Conservation (phyloP, 2,113 vertebrate species). For the Centrocercus urophasianus region DNA sequence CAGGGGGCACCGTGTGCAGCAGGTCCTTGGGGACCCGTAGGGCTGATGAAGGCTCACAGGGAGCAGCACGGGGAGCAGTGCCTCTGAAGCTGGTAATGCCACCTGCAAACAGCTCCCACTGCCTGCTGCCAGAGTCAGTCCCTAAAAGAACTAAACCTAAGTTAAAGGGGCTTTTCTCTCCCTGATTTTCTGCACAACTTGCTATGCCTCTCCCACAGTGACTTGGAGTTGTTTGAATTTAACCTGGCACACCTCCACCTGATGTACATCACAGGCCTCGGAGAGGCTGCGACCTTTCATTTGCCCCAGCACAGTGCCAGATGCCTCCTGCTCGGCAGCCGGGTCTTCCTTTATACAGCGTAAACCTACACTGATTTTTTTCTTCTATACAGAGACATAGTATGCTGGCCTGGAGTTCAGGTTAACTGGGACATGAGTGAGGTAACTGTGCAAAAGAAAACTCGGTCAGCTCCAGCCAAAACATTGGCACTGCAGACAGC, state of each 20-base stretch:
- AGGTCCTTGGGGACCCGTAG: neutral
- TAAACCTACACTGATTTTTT: accelerated
- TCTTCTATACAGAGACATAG: neutral
- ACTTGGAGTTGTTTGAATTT: neutral
- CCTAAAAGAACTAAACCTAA: neutral
- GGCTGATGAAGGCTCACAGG: accelerated
- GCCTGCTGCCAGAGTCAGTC: neutral
- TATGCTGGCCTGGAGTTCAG: accelerated
- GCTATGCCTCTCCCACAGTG: neutral
- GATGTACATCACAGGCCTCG: accelerated
- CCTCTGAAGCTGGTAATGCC: accelerated
- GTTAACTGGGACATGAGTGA: accelerated
- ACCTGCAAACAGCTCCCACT: neutral
- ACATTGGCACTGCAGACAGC: accelerated
- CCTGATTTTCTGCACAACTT: neutral
- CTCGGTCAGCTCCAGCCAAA: neutral
- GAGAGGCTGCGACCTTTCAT: neutral
- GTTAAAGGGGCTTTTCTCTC: neutral
- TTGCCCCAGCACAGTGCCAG: neutral
- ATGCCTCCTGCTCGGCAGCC: too few relatives aligned
- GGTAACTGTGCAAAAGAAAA: neutral
- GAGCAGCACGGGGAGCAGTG: accelerated
- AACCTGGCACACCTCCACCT: neutral
- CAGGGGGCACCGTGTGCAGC: accelerated
- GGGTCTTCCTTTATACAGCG: accelerated